These are phyloP conservation scores for Silurus glanis DNA, from an alignment of 2,113 vertebrate species.

Conservation along the genomic window DNA sequence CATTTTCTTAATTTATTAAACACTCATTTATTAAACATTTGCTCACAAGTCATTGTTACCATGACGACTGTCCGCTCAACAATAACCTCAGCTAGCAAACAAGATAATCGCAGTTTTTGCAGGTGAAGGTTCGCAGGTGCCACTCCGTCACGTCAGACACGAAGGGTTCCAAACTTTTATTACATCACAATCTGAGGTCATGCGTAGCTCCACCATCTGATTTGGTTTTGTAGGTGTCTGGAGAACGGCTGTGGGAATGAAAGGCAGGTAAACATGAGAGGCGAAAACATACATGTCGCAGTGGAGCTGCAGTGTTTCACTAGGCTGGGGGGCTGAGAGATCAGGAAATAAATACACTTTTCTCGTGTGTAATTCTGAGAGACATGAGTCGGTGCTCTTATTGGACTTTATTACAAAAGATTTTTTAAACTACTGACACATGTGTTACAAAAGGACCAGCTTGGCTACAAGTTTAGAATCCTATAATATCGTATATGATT, in stretches of 20 bases:
- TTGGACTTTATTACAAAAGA: slow-evolving; percentile 24
- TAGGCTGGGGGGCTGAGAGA: not conserved
- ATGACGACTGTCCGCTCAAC: not conserved
- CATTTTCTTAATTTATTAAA: not conserved
- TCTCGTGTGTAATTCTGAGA: slow-evolving; percentile 12
- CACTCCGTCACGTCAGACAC: not conserved
- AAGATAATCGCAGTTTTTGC: not conserved
- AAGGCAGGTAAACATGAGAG: no score
- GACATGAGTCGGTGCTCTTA: slow-evolving; percentile 42
- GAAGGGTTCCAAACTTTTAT: not conserved
- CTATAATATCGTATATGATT: not conserved
- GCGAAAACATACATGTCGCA: not conserved
- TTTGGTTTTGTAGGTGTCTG: not conserved
- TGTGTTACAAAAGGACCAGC: no score
- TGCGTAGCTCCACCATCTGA: not conserved
- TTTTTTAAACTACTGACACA: not conserved
- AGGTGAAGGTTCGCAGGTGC: not conserved
- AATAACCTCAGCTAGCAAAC: not conserved
- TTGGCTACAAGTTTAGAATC: not conserved
- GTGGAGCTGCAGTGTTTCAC: not conserved
- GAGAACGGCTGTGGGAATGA: not conserved
- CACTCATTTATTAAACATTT: not conserved
- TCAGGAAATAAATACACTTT: not conserved
- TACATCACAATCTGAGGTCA: not conserved
- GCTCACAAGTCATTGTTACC: not conserved